These are phyloP conservation scores for Sarcophaga caerulescens DNA, from an alignment of 2,888 invertebrate species.

Conservation along the genomic window DNA sequence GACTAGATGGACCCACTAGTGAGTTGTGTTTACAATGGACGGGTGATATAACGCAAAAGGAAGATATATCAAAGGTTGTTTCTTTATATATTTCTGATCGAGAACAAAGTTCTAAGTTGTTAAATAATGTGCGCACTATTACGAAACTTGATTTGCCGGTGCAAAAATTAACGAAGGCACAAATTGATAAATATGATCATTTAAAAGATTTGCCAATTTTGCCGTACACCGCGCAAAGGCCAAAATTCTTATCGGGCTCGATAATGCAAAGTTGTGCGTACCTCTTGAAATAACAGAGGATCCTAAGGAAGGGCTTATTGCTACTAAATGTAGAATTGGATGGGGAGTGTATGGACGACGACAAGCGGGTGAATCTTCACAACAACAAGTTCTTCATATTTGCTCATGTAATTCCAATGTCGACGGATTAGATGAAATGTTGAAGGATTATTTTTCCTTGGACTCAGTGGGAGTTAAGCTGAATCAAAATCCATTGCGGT, in stretches of 20 bases:
- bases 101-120: no score
- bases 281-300: conserved; percentile 48
- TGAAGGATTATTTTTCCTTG: conserved; percentile 59
- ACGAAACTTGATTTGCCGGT: no score
- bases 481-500: conserved; percentile 17
- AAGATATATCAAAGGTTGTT: background rate
- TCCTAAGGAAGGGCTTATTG: conserved; percentile 43
- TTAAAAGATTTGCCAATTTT: conserved; percentile 35
- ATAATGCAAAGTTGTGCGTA: conserved; percentile 53
- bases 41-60: conserved; percentile 61
- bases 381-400: conserved; percentile 44
- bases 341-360: conserved; percentile 61
- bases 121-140: no score
- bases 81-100: no score
- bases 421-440: conserved; percentile 52
- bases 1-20: conserved; percentile 41
- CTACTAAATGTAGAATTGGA: conserved; percentile 57
- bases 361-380: background rate
- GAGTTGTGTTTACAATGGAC: conserved; percentile 64
- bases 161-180: conserved; percentile 21
- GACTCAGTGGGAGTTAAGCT: conserved; percentile 28
- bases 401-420: conserved; percentile 39
- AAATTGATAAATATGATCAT: conserved; percentile 38
- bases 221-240: conserved; percentile 51
- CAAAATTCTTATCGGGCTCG: conserved; percentile 49